Percentiles rank a stretch among this genome's conserved stretches.
Evolutionary conservation across 2,888 invertebrate species (phyloP).

Genomic region (Nymphalis urticae): DNA sequence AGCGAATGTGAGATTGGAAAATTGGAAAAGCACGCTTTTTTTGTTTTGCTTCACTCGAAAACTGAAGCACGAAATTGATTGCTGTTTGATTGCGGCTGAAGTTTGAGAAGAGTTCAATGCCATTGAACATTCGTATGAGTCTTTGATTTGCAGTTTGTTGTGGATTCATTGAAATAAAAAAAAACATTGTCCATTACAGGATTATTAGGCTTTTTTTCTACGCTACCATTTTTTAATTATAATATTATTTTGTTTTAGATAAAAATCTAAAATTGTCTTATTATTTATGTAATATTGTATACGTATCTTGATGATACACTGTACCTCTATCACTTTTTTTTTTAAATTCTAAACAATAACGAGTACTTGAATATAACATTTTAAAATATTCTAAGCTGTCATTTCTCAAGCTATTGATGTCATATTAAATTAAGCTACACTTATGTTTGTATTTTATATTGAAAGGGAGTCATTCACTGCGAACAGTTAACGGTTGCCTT

Average conservation of each 20-base stretch:
- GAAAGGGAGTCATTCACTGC: conserved; percentile 29
- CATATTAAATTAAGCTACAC: neutral
- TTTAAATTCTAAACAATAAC: too few relatives aligned
- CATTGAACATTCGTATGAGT: neutral
- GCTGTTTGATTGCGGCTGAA: neutral
- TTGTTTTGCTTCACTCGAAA: neutral
- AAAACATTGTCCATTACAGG: neutral
- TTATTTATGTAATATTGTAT: neutral
- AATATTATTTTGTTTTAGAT: neutral
- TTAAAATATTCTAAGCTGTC: too few relatives aligned
- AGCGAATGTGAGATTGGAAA: conserved; percentile 1
- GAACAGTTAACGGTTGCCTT: conserved; percentile 42
- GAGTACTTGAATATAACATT: too few relatives aligned
- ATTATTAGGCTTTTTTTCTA: neutral
- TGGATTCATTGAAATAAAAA: neutral
- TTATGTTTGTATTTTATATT: conserved; percentile 6
- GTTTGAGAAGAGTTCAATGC: neutral
- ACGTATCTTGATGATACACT: neutral
- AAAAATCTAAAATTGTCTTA: neutral
- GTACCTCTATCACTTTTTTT: too few relatives aligned
- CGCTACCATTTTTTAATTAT: neutral
- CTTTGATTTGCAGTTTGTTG: neutral
- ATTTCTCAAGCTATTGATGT: neutral
- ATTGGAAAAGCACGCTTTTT: neutral
- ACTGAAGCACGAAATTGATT: conserved; percentile 1